A percentile compares a stretch with the other conserved stretches of the same genome.
Conservation (phyloP, 2,113 vertebrate genomes). For the Ophthalmotilapia sp. region DNA sequence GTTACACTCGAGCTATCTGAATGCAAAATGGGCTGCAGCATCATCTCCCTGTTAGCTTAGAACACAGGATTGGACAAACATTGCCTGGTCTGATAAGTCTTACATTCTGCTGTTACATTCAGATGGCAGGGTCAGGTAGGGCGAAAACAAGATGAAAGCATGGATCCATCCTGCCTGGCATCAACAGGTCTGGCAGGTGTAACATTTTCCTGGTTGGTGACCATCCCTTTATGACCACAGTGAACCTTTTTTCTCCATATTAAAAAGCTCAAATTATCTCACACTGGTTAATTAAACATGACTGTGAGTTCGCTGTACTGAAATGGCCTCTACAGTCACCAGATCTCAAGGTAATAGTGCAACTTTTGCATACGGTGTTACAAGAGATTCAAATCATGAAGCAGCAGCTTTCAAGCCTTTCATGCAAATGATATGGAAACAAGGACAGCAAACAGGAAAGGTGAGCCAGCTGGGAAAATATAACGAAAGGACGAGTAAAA, state of each 20-base stretch:
- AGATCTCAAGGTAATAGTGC: fast-evolving
- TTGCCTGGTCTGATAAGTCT: not conserved
- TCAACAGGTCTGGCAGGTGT: not conserved
- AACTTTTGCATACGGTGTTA: not conserved
- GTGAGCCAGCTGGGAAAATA: not conserved
- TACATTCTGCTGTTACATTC: not conserved
- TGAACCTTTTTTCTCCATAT: not conserved
- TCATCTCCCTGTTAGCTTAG: not conserved
- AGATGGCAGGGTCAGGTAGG: not conserved
- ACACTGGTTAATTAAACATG: not conserved
- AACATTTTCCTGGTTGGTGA: not conserved
- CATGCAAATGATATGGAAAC: slow-evolving; percentile 28
- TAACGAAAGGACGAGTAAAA: not conserved
- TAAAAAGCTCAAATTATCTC: not conserved
- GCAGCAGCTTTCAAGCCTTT: not conserved
- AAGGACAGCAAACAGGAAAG: not conserved
- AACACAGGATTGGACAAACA: not conserved
- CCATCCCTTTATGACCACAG: not conserved
- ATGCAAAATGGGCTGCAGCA: not conserved
- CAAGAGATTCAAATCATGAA: not conserved
- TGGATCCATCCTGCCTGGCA: not conserved
- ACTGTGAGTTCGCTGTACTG: not conserved
- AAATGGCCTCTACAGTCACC: not conserved
- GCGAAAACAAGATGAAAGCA: not conserved
- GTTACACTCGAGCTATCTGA: not conserved